Evolutionary conservation across 2,797 vertebrate genomes (phyloP), one percentile per base, ranked within the genome.

Genomic region (Hozukius guyotensis): DNA sequence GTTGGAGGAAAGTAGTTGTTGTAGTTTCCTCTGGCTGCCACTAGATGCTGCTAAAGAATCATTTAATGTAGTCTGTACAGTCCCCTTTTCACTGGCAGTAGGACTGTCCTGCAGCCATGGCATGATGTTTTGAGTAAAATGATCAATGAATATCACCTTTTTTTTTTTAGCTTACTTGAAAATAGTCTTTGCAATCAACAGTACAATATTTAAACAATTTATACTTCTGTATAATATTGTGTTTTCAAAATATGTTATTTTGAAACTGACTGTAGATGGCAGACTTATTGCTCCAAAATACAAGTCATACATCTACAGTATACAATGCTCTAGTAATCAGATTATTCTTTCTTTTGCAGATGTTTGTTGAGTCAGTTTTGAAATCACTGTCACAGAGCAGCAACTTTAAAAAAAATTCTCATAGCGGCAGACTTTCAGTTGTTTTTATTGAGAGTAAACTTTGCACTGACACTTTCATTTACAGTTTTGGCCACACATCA

Each of bases 401-500:
- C 42, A 22, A 14, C 0, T 1, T 9, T 16, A 52, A 60, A 73
- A 74, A 74, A 78, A 13, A 46, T 66, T 69, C 12, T 72, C 53
- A 77, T 6, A 29, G 52, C 32, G 6, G 69, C 62, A 78, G 66
- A 84, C 76, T 89, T 93, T 91, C 86, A 87, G 18, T 84, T 92
- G 69, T 81, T 94, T 95, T 95, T 94, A 94, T 94, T 94, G 83
- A 91, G 91, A 89, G 93, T 93, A 94, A 94, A 94, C 93, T 92
- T 93, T 92, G 89, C 91, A 93, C 89, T 93, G 88, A 94, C 81
- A 90, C 89, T 90, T 93, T 89, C 90, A 93, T 89, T 93, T 90
- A 91, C 86, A 93, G 83, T 89, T 94, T 87, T 93, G 92, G 92
- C 91, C 91, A 89, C 84, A 94, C 81, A 89, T 92, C 88, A 93